Conservation (phyloP, 1,140 invertebrate species). For the Neomicropteryx cornuta region DNA sequence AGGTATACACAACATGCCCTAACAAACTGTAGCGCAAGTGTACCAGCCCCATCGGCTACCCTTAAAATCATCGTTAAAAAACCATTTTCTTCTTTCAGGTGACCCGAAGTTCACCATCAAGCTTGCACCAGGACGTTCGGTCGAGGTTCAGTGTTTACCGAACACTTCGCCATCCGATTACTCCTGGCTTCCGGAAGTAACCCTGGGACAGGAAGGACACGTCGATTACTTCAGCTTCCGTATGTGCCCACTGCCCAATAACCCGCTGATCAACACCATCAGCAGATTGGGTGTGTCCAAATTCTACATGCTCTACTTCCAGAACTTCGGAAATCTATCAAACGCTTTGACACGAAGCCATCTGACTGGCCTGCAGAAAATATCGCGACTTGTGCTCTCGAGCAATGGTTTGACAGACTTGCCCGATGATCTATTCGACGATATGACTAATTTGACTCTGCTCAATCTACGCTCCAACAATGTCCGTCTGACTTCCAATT, state of each 20-base stretch:
- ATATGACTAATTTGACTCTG: conserved; percentile 43
- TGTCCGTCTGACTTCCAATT: conserved; percentile 40
- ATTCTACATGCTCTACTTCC: conserved; percentile 32
- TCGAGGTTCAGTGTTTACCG: conserved; percentile 5
- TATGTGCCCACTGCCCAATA: conserved; percentile 31
- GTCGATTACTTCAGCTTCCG: conserved; percentile 25
- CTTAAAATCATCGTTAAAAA: too few species aligned
- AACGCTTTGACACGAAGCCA: conserved; percentile 36
- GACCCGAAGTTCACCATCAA: conserved; percentile 5
- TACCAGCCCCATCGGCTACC: too few species aligned
- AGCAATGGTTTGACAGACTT: conserved; percentile 40
- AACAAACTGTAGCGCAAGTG: too few species aligned
- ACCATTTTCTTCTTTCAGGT: conserved; percentile 9
- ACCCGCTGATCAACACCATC: conserved; percentile 31
- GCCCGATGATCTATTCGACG: conserved; percentile 43
- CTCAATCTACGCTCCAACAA: conserved; percentile 48
- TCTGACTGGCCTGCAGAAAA: conserved; percentile 33
- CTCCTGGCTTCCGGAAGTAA: conserved; percentile 6
- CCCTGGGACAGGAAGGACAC: conserved; percentile 1
- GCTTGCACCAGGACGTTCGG: conserved; percentile 3
- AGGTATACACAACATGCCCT: too few species aligned
- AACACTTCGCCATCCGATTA: conserved; percentile 7
- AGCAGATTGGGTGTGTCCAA: conserved; percentile 29
- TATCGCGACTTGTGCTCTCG: conserved; percentile 34
- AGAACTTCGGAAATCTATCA: conserved; percentile 35